Base-by-base conservation (phyloP, 2,888 invertebrate genomes). In the Phyllotreta cruciferae region DNA sequence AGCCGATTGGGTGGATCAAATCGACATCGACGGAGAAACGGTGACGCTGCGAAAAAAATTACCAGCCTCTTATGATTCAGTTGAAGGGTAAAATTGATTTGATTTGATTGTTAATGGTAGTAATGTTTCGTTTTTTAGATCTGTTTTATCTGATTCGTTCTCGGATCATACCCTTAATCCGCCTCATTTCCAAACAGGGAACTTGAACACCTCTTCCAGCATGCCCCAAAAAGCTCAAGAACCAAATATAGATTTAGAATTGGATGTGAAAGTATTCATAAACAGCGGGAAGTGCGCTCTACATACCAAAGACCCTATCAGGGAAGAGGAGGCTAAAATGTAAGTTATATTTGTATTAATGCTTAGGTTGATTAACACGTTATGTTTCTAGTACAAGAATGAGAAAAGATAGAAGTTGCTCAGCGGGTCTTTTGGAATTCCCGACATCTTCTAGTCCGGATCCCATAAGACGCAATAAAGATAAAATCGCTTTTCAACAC, bases 201-300 rank as follows among this genome's bases (percentile, higher is more conserved):
- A 69, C 9, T 47, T 66, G 24, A 73, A 65, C 42, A 47, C 70
- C 5, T 71, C 72, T 5, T 67, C 70, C 3, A 62, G 66, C 5
- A 64, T 71, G 6, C 55, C 69, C 3, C 74, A 75, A 42, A 89
- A 89, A 77, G 85, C 88, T 0, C 86, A 90, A 58, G 96, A 96
- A 75, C 96, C 97, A 0, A 96, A 93, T 77, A 93, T 98, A 58
- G 97, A 98, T 81, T 92, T 98, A 77, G 96, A 98, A 79, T 82
- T 98, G 72, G 97, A 97, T 79, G 93, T 98, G 5, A 96, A 96
- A 82, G 96, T 98, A 47, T 88, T 96, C 74, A 95, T 98, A 66
- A 97, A 96, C 81, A 95, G 95, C 74, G 98, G 98, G 6, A 96
- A 97, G 82, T 98, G 98, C 81, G 96, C 96, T 37, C 84, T 98